Conservation (phyloP, 2,113 vertebrate species). For the Ariopsis seemanni region DNA sequence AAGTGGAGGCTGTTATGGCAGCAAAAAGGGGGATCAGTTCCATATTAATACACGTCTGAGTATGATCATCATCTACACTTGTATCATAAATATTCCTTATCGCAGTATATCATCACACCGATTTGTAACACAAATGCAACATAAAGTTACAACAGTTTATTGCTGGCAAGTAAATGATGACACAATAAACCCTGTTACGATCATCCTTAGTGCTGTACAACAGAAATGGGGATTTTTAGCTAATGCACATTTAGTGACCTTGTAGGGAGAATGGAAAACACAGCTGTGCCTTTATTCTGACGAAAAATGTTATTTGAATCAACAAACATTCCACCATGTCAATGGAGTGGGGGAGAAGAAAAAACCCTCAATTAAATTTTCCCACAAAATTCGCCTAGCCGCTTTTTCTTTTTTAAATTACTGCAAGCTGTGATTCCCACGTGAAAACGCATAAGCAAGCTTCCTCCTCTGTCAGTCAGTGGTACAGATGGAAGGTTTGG, state of each 20-base stretch:
- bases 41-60: background rate
- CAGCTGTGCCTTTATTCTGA: conserved; percentile 73
- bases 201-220: conserved; percentile 52
- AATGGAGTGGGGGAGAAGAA: conserved; percentile 74
- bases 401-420: conserved; percentile 77
- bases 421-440: conserved; percentile 93
- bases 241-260: conserved; percentile 67
- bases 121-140: background rate
- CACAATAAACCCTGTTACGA: conserved; percentile 43
- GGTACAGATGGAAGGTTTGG: conserved; percentile 75
- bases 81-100: background rate
- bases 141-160: background rate
- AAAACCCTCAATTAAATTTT: conserved; percentile 82
- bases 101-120: background rate
- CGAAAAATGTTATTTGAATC: conserved; percentile 77
- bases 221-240: conserved; percentile 70
- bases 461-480: conserved; percentile 91
- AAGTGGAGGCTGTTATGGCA: background rate
- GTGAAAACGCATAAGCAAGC: conserved; percentile 86
- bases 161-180: background rate
- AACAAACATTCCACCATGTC: conserved; percentile 79
- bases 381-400: conserved; percentile 80
- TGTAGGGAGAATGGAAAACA: conserved; percentile 70
- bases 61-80: background rate
- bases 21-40: background rate